Percentiles rank a stretch among this genome's conserved stretches.
Evolutionary conservation across 1,140 invertebrate species (phyloP).

Genomic region (Lysiphlebus fabarum): DNA sequence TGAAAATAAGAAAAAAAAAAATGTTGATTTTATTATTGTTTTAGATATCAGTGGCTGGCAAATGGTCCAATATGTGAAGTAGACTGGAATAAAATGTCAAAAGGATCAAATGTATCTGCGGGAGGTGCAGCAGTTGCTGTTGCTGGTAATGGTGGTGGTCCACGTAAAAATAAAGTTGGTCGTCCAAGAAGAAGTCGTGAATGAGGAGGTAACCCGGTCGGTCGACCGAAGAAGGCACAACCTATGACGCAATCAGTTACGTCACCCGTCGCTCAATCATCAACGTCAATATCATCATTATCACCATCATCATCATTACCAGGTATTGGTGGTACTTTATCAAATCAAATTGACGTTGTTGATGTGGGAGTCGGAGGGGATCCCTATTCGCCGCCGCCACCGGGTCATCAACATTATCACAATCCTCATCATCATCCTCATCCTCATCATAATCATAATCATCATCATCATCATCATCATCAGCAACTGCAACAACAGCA

Average conservation of each 20-base stretch:
- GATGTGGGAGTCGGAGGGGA: slow-evolving; percentile 47
- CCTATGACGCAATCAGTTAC: slow-evolving; percentile 36
- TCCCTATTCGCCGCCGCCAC: slow-evolving; percentile 53
- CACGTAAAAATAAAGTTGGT: slow-evolving; percentile 77
- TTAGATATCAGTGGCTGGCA: slow-evolving; percentile 78
- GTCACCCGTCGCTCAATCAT: slow-evolving; percentile 21
- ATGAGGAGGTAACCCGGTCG: slow-evolving; percentile 63
- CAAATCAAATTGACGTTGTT: slow-evolving; percentile 42
- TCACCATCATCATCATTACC: slow-evolving; percentile 21
- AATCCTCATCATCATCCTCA: slow-evolving; percentile 34
- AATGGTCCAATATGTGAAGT: slow-evolving; percentile 85
- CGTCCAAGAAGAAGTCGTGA: slow-evolving; percentile 64
- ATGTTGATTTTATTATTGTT: slow-evolving; percentile 23
- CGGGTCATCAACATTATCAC: slow-evolving; percentile 52
- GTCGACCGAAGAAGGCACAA: slow-evolving; percentile 54
- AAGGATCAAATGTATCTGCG: slow-evolving; percentile 54
- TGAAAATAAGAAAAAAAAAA: slow-evolving; percentile 2
- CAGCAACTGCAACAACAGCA: not conserved
- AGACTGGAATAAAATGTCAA: slow-evolving; percentile 88
- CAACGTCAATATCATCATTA: slow-evolving; percentile 25
- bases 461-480: slow-evolving; percentile 39
- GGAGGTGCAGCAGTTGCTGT: slow-evolving; percentile 59
- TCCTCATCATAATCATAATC: too few species aligned
- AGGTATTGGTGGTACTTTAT: slow-evolving; percentile 25
- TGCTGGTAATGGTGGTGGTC: slow-evolving; percentile 58